Base-by-base conservation (phyloP, 2,888 invertebrate genomes). In the Ophraella communa region DNA sequence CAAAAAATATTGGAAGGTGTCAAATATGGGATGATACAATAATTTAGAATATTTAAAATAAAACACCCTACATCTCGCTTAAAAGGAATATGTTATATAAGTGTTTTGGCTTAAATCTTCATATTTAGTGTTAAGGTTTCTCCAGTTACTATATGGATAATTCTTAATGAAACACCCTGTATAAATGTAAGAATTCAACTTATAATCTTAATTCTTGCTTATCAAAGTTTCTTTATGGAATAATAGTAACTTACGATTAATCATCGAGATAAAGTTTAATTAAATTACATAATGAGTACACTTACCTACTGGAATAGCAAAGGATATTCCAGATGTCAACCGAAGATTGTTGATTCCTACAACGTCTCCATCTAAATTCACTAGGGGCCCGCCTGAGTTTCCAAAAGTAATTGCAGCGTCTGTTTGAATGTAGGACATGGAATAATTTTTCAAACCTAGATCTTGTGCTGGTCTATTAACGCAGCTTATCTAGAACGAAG, bases 401-500 rank as follows among this genome's bases (percentile, higher is more conserved):
- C 97, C 97, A 81, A 95, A 95, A 0, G 95, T 97, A 71, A 97
- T 96, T 0, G 95, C 91, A n/a, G 96, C 97, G 81, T 98, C 97
- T 0, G 97, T 97, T 82, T 98, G 97, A 69, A 97, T 93, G 80
- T 94, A 95, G 21, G 90, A 90, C 86, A 96, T 95, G 4, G 80
- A 75, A 64, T 77, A 78, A 62, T 75, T 82, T 61, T 84, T 85
- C 54, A 92, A 78, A 0, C 92, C 92, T 17, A 93, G 81, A 75
- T 93, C 92, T 71, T 89, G 85, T 1, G 90, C 89, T 0, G 83
- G 91, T 81, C 85, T 85, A 81, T 85, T 93, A 53, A 86, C 84
- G 81, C 81, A 79, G 69, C 83, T 83, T 11, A 82, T 75, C 82
- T 82, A 62, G 53, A 45, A 61, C 4, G 14, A 39, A 7, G 8